Conservation (phyloP, 2,797 vertebrate species). For the Arremon brunneinucha region DNA sequence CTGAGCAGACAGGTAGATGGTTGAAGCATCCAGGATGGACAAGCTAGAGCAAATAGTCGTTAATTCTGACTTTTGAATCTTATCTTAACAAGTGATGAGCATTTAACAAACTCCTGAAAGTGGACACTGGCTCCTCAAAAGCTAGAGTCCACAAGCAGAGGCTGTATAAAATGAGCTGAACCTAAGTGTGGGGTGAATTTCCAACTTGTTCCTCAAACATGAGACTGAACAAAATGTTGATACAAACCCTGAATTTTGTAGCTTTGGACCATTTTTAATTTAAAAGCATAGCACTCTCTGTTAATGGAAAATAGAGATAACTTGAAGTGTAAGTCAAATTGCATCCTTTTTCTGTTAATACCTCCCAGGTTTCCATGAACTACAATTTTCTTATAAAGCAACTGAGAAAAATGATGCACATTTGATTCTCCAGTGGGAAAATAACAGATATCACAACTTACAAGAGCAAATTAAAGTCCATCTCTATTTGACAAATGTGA, state of each 20-base stretch:
- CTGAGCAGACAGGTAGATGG: not conserved
- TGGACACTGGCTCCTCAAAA: not conserved
- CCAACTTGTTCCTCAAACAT: not conserved
- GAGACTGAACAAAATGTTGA: not conserved
- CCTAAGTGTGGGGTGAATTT: not conserved
- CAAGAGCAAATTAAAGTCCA: not conserved
- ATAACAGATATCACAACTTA: not conserved
- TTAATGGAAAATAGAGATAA: not conserved
- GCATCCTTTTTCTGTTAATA: not conserved
- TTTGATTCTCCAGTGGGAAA: not conserved
- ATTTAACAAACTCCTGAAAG: not conserved
- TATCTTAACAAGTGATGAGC: not conserved
- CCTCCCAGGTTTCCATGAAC: not conserved
- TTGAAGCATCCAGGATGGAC: not conserved
- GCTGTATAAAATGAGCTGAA: not conserved
- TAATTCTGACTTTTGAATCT: not conserved
- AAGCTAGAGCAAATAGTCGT: not conserved
- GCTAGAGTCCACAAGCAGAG: not conserved
- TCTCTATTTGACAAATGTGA: not conserved
- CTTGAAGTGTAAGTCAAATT: not conserved
- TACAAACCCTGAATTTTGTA: not conserved
- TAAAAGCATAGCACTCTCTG: not conserved
- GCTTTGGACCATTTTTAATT: constrained; percentile 8
- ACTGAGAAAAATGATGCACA: not conserved
- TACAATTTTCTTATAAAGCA: not conserved